phyloP scores from a whole-genome alignment of 2,113 vertebrate genomes.

The Nannospalax galili region DNA sequence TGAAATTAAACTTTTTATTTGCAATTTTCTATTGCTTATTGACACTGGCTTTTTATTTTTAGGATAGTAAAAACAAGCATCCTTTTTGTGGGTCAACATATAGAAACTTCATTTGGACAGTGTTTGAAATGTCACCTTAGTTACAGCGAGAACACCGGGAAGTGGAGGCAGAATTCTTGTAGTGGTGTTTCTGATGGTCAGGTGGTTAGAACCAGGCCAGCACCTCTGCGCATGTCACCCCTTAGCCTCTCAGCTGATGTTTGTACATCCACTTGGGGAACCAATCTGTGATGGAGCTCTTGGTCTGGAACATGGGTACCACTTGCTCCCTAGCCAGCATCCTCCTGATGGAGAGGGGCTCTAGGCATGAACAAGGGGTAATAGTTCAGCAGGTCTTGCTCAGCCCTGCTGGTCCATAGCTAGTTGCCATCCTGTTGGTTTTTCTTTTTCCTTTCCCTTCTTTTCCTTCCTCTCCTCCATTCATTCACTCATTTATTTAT shows the following conservation, averaged over 20 bases:
- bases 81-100: constrained; percentile 19
- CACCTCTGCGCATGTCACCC: too few species aligned
- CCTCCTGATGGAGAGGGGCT: neutral
- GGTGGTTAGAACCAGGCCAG: neutral
- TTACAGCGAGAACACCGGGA: accelerated
- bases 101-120: neutral
- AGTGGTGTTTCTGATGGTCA: neutral
- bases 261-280: neutral
- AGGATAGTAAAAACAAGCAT: neutral
- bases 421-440: neutral
- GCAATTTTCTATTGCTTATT: constrained; percentile 85
- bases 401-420: too few species aligned
- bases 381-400: neutral
- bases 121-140: neutral
- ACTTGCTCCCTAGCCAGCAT: neutral
- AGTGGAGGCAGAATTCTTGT: neutral
- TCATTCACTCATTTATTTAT: too few species aligned
- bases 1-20: constrained; percentile 92
- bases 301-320: neutral
- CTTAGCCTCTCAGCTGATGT: neutral
- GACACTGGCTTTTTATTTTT: constrained; percentile 78
- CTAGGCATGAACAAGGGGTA: too few species aligned
- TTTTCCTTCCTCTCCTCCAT: too few species aligned
- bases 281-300: neutral
- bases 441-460: neutral